Evolutionary conservation across 1,140 invertebrate genomes (phyloP).

Genomic region (Neodiprion virginianus): DNA sequence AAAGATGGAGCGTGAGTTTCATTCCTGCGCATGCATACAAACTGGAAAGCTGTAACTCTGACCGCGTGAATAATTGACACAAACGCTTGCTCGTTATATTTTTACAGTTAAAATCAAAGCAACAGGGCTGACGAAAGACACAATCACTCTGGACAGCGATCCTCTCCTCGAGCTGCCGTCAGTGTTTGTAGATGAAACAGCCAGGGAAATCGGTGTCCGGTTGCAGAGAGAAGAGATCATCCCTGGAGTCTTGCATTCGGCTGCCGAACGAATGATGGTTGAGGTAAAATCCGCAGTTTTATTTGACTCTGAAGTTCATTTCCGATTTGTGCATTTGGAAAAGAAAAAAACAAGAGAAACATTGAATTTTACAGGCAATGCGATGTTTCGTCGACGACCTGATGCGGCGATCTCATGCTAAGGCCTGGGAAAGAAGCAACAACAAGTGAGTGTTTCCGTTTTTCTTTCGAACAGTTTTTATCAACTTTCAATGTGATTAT

Average conservation of each 20-base stretch:
- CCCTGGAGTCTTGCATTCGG: conserved; percentile 43
- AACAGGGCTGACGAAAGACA: background rate
- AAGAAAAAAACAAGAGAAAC: background rate
- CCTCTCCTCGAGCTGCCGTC: conserved; percentile 35
- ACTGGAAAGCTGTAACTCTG: background rate
- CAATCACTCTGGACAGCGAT: conserved; percentile 40
- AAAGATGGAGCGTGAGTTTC: background rate
- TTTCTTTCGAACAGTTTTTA: conserved; percentile 26
- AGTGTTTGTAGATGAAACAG: conserved; percentile 45
- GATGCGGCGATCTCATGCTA: conserved; percentile 45
- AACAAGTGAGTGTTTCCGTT: conserved; percentile 32
- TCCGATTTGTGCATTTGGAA: background rate
- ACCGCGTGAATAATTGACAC: no score
- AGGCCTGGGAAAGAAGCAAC: conserved; percentile 45
- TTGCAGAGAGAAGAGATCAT: conserved; percentile 48
- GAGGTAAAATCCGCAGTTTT: conserved; percentile 33
- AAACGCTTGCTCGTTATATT: background rate
- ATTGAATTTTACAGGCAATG: conserved; percentile 34
- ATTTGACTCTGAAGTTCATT: conserved; percentile 12
- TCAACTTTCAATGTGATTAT: background rate
- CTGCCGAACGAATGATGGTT: conserved; percentile 45
- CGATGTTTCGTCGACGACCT: conserved; percentile 52
- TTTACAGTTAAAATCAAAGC: background rate
- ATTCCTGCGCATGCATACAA: no score
- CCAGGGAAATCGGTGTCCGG: conserved; percentile 46